Base-by-base conservation (phyloP, 2,797 vertebrate genomes). In the Chaetodon trifasciatus region DNA sequence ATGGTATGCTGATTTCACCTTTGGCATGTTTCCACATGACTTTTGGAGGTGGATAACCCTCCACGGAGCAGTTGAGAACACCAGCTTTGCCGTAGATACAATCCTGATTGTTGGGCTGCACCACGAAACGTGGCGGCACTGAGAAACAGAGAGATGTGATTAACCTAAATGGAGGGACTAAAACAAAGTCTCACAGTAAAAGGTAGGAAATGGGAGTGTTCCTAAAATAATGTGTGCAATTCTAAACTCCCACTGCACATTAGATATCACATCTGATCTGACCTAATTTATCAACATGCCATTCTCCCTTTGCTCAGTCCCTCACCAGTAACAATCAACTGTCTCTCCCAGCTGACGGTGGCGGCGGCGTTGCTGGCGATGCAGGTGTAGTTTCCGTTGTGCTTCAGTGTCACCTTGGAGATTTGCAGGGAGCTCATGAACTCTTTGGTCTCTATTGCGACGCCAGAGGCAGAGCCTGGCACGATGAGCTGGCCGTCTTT, bases 21-120 rank as follows among this genome's bases (percentile, higher is more conserved):
- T 99, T 99, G 6, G 98, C 98, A 0, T 99, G 98, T 72, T 99
- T 99, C 98, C 98, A 99, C 96, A 99, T 98, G 91, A 99, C 98
- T 87, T 99, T 99, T 0, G 98, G 98, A 35, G 98, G 98, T 0
- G 98, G 98, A 73, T 99, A 99, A 46, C 98, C 98, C 0, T 99
- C 98, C 46, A 99, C 98, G 0, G 98, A 99, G 84, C 98, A 99
- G 90, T 99, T 99, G 66, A 99, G 95, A 82, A 99, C 97, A 4
- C 98, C 98, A 0, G 98, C 97, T 92, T 99, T 99, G 58, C 98
- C 98, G 0, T 99, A 99, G 86, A 99, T 99, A 37, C 98, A 98
- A 8, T 99, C 98, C 85, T 99, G 98, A 91, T 99, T 99, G 94
- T 99, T 99, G 84, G 98, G 98, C 70, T 99, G 98, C 40, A 99